These are phyloP conservation scores for Leptopilina drosophilae DNA, from an alignment of 2,888 invertebrate genomes.

Conservation along the genomic window DNA sequence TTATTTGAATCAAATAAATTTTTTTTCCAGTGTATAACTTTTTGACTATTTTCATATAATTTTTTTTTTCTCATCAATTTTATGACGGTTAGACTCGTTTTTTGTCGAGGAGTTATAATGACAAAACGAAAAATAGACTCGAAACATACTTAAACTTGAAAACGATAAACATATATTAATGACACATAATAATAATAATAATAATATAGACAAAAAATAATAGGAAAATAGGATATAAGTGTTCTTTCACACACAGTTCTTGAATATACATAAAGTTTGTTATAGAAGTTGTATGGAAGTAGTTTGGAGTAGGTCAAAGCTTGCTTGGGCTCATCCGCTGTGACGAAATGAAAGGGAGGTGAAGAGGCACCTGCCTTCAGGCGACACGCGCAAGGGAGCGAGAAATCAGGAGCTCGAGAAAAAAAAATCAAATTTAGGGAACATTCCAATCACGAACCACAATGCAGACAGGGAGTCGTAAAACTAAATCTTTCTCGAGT, in stretches of 20 bases:
- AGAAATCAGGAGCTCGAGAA: slow-evolving; percentile 33
- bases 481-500: slow-evolving; percentile 7
- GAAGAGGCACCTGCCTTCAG: slow-evolving; percentile 38
- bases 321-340: slow-evolving; percentile 36
- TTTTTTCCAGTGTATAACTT: too few relatives aligned
- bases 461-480: slow-evolving; percentile 19
- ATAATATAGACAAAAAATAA: neutral
- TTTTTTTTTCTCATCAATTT: too few relatives aligned
- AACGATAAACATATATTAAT: neutral
- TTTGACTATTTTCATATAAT: too few relatives aligned
- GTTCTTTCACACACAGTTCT: neutral
- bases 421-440: slow-evolving; percentile 38
- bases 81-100: too few relatives aligned
- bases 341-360: slow-evolving; percentile 34
- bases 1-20: too few relatives aligned
- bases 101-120: too few relatives aligned
- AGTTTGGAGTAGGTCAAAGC: slow-evolving; percentile 41
- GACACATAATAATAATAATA: too few relatives aligned
- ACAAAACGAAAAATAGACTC: too few relatives aligned
- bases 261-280: neutral
- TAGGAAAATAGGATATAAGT: slow-evolving; percentile 1
- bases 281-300: slow-evolving; percentile 5
- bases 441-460: slow-evolving; percentile 41
- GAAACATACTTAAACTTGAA: too few relatives aligned
- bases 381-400: slow-evolving; percentile 42